Conservation (phyloP, 1,140 invertebrate genomes). For the Saxidomus purpurata region DNA sequence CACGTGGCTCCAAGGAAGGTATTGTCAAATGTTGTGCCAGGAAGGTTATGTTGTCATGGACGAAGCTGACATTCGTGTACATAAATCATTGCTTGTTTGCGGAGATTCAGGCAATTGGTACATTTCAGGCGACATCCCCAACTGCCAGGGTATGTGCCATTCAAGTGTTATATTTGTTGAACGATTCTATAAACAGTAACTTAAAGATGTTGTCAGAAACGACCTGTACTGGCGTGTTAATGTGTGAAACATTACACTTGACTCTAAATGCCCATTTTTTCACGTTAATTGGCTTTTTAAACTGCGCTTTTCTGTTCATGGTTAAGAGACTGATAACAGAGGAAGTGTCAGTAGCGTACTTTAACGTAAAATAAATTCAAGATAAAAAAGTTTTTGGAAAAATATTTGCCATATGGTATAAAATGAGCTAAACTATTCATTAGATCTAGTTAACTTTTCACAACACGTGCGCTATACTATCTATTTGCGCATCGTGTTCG, state of each 20-base stretch:
- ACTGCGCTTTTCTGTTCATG: neutral
- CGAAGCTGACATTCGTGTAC: neutral
- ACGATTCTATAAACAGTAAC: neutral
- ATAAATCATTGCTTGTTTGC: neutral
- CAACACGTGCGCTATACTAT: no score
- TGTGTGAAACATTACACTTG: no score
- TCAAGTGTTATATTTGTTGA: neutral
- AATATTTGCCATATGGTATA: no score
- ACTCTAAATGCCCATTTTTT: neutral
- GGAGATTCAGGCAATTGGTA: neutral
- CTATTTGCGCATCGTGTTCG: no score
- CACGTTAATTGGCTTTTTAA: neutral
- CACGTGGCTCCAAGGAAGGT: slow-evolving; percentile 16
- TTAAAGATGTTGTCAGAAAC: neutral
- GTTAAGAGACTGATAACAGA: no score
- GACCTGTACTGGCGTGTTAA: no score
- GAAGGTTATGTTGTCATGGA: slow-evolving; percentile 18
- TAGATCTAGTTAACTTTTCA: no score
- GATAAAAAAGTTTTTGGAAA: no score
- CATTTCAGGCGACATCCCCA: neutral
- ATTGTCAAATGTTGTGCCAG: slow-evolving; percentile 23
- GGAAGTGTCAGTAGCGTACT: no score
- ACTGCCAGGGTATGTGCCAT: neutral
- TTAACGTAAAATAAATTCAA: no score
- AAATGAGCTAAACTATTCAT: no score